Evolutionary conservation across 2,888 invertebrate species (phyloP).

Genomic region (Lasioglossum villosulum): DNA sequence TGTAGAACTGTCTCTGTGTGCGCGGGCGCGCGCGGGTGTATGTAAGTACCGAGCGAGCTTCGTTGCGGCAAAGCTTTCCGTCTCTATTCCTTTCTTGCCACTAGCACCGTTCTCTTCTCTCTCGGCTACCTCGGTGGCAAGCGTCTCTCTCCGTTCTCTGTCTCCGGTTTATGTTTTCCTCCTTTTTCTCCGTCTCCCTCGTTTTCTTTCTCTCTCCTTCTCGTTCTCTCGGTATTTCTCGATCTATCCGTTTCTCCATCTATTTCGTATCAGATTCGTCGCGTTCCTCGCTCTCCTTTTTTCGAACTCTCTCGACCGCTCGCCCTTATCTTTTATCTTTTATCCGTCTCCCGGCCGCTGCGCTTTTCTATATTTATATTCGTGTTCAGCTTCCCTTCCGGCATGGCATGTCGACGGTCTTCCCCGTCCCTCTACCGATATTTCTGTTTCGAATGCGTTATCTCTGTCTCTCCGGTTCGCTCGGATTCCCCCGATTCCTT

Average conservation of each 20-base stretch:
- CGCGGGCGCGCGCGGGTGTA: conserved; percentile 19
- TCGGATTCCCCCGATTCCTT: background rate
- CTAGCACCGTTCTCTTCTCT: background rate
- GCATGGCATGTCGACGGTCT: background rate
- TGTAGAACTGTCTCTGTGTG: conserved; percentile 21
- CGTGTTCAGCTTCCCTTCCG: conserved; percentile 27
- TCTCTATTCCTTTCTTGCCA: conserved; percentile 26
- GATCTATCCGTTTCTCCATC: background rate
- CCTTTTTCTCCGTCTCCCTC: background rate
- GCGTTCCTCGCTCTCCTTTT: background rate
- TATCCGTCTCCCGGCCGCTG: background rate
- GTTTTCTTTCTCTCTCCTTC: background rate
- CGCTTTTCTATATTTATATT: conserved; percentile 39
- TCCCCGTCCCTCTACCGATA: background rate
- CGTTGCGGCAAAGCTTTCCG: conserved; percentile 45
- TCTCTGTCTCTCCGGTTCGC: background rate
- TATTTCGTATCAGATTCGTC: background rate
- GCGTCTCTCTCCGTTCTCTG: background rate
- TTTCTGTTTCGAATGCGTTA: conserved; percentile 6
- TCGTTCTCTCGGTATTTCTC: background rate
- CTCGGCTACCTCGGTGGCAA: background rate
- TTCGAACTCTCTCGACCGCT: background rate
- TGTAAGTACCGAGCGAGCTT: conserved; percentile 49
- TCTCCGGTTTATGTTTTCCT: background rate
- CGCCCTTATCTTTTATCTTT: conserved; percentile 54